phyloP scores from a whole-genome alignment of 2,113 vertebrate species.

The Pseudois nayaur region DNA sequence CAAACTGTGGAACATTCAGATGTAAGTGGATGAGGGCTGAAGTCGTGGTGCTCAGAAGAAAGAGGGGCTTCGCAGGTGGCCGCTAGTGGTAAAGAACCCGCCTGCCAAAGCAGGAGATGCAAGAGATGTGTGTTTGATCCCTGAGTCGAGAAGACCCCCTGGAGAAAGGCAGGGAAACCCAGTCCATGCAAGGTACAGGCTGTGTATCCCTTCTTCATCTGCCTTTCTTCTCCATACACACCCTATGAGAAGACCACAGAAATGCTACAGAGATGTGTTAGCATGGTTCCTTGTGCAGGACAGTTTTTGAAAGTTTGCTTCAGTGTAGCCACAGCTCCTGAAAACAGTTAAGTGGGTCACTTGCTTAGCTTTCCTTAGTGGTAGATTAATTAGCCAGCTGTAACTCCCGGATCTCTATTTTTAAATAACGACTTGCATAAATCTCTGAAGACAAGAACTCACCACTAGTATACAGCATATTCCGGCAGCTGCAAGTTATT shows the following conservation, averaged over 20 bases:
- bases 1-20: neutral
- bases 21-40: neutral
- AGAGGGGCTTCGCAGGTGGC: neutral
- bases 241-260: neutral
- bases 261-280: neutral
- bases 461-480: slow-evolving; percentile 70
- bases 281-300: neutral
- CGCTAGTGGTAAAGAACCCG: neutral
- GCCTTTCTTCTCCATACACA: neutral
- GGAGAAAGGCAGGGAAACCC: neutral
- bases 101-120: neutral
- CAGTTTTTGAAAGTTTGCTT: slow-evolving; percentile 54
- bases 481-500: slow-evolving; percentile 71
- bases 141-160: neutral
- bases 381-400: slow-evolving; percentile 80
- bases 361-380: slow-evolving; percentile 71
- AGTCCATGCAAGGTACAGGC: neutral
- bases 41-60: neutral
- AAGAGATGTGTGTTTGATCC: neutral
- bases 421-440: slow-evolving; percentile 80
- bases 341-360: slow-evolving; percentile 73
- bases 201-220: neutral
- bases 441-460: slow-evolving; percentile 78
- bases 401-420: slow-evolving; percentile 79
- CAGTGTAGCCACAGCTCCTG: slow-evolving; percentile 46